phyloP scores from a whole-genome alignment of 2,113 vertebrate species.

The Noctilio leporinus region DNA sequence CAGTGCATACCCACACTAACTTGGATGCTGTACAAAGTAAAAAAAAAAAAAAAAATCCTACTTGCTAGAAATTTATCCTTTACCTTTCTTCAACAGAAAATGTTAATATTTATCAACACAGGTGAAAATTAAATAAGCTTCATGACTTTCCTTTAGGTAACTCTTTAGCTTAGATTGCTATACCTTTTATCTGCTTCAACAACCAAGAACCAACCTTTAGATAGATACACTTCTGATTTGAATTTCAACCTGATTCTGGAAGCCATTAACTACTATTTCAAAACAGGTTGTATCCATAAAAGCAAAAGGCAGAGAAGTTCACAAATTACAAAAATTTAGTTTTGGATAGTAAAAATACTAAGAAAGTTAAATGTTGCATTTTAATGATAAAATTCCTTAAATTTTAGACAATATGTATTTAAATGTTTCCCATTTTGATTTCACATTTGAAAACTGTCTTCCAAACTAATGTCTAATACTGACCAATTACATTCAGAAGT shows the following conservation, averaged over 20 bases:
- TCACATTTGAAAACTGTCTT: slow-evolving; percentile 31
- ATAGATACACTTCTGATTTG: not conserved
- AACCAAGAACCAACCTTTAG: not conserved
- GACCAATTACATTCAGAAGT: not conserved
- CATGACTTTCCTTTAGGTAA: not conserved
- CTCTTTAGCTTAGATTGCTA: not conserved
- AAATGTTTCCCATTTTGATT: not conserved
- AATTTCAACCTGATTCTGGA: not conserved
- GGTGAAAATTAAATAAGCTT: not conserved
- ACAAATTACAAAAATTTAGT: not conserved
- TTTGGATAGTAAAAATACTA: slow-evolving; percentile 1
- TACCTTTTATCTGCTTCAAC: not conserved
- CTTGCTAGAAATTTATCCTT: not conserved
- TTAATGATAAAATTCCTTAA: not conserved
- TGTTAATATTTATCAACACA: not conserved
- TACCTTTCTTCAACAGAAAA: not conserved
- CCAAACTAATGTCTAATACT: not conserved
- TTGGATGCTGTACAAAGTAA: not conserved
- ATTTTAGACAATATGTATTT: not conserved
- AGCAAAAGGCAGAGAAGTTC: not conserved
- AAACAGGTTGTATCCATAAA: not conserved
- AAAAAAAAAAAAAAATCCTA: not conserved
- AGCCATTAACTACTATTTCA: not conserved
- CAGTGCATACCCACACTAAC: not conserved
- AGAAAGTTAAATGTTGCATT: not conserved